Evolutionary conservation across 1,140 invertebrate genomes (phyloP), one percentile per base, ranked within the genome.

Genomic region (Thalassaphorura encarpata): DNA sequence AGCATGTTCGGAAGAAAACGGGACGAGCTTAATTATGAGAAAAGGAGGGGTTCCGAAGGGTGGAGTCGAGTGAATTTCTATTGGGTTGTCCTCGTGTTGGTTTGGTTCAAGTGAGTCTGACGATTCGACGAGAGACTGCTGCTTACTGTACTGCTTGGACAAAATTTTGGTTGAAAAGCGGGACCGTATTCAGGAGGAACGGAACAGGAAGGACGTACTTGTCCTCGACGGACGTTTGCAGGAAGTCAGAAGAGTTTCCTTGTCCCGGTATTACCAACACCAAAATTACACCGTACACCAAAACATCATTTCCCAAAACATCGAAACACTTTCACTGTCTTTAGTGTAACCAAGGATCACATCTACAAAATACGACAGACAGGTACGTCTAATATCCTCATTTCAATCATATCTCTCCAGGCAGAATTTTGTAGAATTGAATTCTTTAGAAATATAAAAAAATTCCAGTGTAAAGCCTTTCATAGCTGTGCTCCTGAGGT

Each of bases 141-240:
- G 11, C 33, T 11, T 11, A n/a, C 33, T 36, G 33, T 36, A n/a
- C n/a, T n/a, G 33, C 33, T 36, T 11, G 33, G n/a, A 36, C n/a
- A n/a, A 36, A 36, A 36, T 11, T n/a, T 11, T 11, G 33, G 11
- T n/a, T 36, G 11, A 11, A 11, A 11, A 27, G 26, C 48, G 42
- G 48, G 40, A 48, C 48, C 45, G 59, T 61, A 61, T 61, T 58
- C 58, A 61, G 43, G 47, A 47, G 49, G 55, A 61, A 54, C 42
- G 58, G 62, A 59, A 64, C 58, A 64, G 62, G 59, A 64, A 61
- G 62, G 62, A 64, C 55, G 56, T 59, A 64, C 58, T 61, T 64
- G 62, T 64, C 54, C 58, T 61, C 58, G 58, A 58, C 58, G 62
- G 62, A 63, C 62, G 58, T 63, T 63, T 60, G 45, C 57, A 60